Percentiles rank a stretch among this genome's conserved stretches.
These are phyloP conservation scores for Eumaeus atala DNA, from an alignment of 1,140 invertebrate species.

Conservation along the genomic window DNA sequence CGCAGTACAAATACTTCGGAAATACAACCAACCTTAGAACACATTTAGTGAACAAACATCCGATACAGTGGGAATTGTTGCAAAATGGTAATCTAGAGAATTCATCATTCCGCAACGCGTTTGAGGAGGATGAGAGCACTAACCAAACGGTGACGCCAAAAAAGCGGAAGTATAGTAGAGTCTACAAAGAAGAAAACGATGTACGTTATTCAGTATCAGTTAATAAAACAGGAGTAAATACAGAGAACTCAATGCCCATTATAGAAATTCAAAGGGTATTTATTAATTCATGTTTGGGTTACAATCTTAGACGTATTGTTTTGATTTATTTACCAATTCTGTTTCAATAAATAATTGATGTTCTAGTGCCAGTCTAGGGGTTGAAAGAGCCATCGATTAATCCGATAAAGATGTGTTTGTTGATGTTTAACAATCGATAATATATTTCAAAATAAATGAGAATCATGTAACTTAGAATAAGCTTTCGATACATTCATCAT, in stretches of 20 bases:
- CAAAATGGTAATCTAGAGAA: conserved; percentile 54
- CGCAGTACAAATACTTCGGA: conserved; percentile 62
- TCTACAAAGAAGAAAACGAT: conserved; percentile 48
- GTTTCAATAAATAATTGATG: conserved; percentile 1
- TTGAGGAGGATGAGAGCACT: conserved; percentile 41
- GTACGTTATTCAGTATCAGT: conserved; percentile 62
- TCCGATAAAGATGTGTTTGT: neutral
- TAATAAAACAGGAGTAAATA: conserved; percentile 35
- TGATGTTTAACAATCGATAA: too few relatives aligned
- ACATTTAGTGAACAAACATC: conserved; percentile 60
- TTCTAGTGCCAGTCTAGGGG: neutral
- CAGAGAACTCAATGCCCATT: conserved; percentile 41
- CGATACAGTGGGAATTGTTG: conserved; percentile 60
- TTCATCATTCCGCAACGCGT: conserved; percentile 31
- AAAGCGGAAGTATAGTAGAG: conserved; percentile 42
- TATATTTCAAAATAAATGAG: too few relatives aligned
- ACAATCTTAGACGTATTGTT: neutral
- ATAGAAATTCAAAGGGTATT: conserved; percentile 63
- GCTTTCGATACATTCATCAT: too few relatives aligned
- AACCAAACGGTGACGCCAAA: conserved; percentile 34
- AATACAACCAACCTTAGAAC: conserved; percentile 63
- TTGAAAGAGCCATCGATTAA: conserved; percentile 20
- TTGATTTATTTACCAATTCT: neutral
- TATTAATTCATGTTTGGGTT: conserved; percentile 36
- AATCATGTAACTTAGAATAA: too few relatives aligned